Evolutionary conservation across 37 sponge, comb jelly and placozoan species (phyloP).

Genomic region (Cladorhizidae sp.): DNA sequence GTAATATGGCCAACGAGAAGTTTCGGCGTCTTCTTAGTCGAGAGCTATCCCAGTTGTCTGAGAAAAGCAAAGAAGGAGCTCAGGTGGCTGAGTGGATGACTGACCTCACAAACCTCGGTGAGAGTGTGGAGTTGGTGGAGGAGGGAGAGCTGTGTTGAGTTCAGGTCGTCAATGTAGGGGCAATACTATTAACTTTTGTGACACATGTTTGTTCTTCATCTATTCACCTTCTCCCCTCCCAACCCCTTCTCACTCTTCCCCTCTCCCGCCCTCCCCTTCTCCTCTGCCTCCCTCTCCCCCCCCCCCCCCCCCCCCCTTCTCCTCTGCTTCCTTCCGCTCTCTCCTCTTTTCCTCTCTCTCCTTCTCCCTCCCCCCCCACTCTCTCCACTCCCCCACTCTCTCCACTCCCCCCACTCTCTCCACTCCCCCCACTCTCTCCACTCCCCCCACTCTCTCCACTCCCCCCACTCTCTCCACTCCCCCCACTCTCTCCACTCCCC

Average conservation of each 20-base stretch:
- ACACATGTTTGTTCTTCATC: not conserved
- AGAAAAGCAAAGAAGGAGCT: conserved; percentile 55
- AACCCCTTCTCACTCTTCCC: conserved; percentile 7
- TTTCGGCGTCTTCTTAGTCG: conserved; percentile 64
- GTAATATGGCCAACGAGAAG: conserved; percentile 87
- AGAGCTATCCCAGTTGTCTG: conserved; percentile 71
- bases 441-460: no score
- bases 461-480: no score
- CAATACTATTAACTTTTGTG: not conserved
- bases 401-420: no score
- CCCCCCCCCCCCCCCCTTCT: no score
- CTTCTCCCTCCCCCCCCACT: no score
- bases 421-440: no score
- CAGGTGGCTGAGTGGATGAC: conserved; percentile 76
- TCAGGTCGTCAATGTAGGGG: no score
- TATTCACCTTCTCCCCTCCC: conserved; percentile 8
- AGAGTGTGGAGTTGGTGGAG: conserved; percentile 9
- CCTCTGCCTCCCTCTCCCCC: no score
- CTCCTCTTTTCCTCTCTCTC: no score
- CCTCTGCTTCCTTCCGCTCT: no score
- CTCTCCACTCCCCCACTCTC: no score
- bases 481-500: no score
- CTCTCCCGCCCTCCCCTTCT: conserved; percentile 14
- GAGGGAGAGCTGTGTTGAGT: conserved; percentile 63
- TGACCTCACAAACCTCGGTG: conserved; percentile 33